These are phyloP conservation scores for Hydrolagus affinis DNA, from an alignment of 2,113 vertebrate species.

Conservation along the genomic window DNA sequence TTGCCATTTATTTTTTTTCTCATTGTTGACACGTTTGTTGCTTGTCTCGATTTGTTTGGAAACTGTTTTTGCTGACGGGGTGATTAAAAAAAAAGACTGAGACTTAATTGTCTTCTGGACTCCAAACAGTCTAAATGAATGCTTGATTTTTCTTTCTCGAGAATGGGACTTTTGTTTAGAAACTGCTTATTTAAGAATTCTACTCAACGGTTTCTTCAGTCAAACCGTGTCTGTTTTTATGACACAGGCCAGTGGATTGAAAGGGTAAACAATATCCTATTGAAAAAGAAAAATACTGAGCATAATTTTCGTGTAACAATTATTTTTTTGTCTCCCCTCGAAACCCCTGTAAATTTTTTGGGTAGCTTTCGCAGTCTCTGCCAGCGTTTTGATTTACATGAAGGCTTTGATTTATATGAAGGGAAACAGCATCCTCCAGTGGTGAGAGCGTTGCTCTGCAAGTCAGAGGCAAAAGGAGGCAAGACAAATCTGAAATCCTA, in stretches of 20 bases:
- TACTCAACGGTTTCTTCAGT: not conserved
- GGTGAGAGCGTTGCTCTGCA: not conserved
- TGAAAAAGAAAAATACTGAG: not conserved
- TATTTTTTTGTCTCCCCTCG: not conserved
- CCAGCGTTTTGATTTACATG: no score
- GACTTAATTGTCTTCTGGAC: not conserved
- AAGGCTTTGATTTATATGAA: not conserved
- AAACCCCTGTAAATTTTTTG: not conserved
- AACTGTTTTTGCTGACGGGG: not conserved
- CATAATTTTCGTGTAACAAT: not conserved
- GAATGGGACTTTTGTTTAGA: not conserved
- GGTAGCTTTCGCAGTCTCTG: no score
- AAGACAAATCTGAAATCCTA: not conserved
- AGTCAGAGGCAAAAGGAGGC: not conserved
- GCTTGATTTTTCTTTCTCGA: not conserved
- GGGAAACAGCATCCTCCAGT: slow-evolving; percentile 13
- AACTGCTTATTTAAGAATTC: not conserved
- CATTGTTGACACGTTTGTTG: no score
- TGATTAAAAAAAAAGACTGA: not conserved
- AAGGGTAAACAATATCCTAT: not conserved
- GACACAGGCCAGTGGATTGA: not conserved
- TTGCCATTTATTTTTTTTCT: no score
- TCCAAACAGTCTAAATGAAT: not conserved
- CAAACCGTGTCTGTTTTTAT: not conserved
- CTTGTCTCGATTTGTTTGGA: not conserved